phyloP scores from a whole-genome alignment of 2,113 vertebrate species.

The Phylloscopus trochiloides region DNA sequence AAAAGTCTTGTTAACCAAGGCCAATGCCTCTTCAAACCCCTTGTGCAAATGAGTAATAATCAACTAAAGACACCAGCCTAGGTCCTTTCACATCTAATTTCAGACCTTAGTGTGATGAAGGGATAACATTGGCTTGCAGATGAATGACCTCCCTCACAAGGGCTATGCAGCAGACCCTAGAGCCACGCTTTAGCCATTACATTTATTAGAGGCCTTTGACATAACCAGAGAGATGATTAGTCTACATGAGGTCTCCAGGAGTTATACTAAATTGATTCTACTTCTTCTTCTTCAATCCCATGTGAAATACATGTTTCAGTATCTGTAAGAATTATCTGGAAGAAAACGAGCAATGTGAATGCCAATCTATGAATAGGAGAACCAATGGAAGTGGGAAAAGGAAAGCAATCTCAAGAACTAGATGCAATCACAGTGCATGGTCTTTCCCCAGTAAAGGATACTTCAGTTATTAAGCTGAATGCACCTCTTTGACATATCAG shows the following conservation, averaged over 20 bases:
- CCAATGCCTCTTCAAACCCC: background rate
- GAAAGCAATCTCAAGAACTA: background rate
- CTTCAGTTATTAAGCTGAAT: background rate
- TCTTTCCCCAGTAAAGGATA: background rate
- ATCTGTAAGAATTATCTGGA: background rate
- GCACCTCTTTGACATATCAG: background rate
- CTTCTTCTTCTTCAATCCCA: background rate
- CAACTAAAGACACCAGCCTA: background rate
- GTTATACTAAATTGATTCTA: background rate
- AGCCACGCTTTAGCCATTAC: background rate
- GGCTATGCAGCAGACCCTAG: background rate
- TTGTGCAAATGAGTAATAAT: background rate
- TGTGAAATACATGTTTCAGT: background rate
- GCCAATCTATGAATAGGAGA: background rate
- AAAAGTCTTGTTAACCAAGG: background rate
- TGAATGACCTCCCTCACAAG: background rate
- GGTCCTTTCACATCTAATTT: background rate
- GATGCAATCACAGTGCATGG: background rate
- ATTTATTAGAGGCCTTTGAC: background rate
- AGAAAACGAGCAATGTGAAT: background rate
- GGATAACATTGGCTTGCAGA: background rate
- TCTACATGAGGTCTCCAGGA: background rate
- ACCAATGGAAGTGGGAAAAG: background rate
- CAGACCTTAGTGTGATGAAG: background rate
- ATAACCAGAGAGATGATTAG: background rate